Evolutionary conservation across 2,797 vertebrate genomes (phyloP), one percentile per base, ranked within the genome.

Genomic region (Cyprinella venusta): DNA sequence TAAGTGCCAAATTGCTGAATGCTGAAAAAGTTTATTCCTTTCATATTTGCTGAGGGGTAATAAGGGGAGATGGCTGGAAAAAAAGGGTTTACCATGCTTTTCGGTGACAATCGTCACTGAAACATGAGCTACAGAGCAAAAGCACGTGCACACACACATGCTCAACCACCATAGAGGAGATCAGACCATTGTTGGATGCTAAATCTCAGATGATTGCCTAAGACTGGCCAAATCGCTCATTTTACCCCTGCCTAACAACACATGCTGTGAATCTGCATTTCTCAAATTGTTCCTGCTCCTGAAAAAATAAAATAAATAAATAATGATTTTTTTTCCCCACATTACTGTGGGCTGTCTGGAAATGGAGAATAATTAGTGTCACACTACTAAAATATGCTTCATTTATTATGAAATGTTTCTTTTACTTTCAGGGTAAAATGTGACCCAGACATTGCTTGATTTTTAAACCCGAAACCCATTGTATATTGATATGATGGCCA

Each of bases 131-230:
- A 38, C 36, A 33, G 33, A 54, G n/a, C 69, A 36, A 45, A 36
- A 63, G 26, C 56, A 21, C 38, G 40, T 10, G 8, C 36, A 5
- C 50, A 21, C 69, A 67, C 71, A 69, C 81, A 59, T 52, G n/a
- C 63, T 30, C n/a, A 26, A 30, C 36, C 63, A 54, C 48, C 54
- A 4, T 63, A 50, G 67, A 83, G 75, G 33, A 64, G 81, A 76
- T 87, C 40, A 69, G 24, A 64, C 16, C 33, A 33, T 69, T 81
- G 18, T 61, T 76, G 10, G 33, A 12, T 82, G 26, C 54, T 76
- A 80, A 88, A 84, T 79, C 79, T 76, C 64, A 18, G 79, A 59
- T 54, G 69, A 90, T 88, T 84, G 61, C 83, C 85, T 52, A n/a
- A 48, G 88, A 79, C 33, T 6, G 40, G 86, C 87, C 78, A 88